A percentile compares a stretch with the other conserved stretches of the same genome.
These are phyloP conservation scores for Trachelus iudaicus DNA, from an alignment of 2,888 invertebrate species.

Conservation along the genomic window DNA sequence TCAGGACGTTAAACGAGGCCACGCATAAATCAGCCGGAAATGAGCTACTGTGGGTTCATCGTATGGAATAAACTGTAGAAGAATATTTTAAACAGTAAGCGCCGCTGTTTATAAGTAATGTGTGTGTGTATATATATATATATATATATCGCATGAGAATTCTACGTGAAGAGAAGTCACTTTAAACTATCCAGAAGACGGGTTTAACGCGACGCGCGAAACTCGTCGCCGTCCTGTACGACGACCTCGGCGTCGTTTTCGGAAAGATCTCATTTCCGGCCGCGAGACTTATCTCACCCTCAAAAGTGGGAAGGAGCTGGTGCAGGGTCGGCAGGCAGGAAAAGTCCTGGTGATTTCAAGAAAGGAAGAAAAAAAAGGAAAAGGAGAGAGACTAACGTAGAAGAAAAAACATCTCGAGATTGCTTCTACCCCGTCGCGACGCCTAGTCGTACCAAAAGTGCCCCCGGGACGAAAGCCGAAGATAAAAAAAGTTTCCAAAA, in stretches of 20 bases:
- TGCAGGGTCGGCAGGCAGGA: slow-evolving; percentile 3
- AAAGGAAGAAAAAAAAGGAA: background rate
- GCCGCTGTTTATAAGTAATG: too few species aligned
- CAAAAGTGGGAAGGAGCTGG: background rate
- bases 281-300: slow-evolving; percentile 22
- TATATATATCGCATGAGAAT: too few species aligned
- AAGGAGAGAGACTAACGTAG: background rate
- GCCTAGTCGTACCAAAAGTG: background rate
- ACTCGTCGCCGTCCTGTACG: background rate
- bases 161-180: background rate
- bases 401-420: background rate
- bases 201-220: background rate
- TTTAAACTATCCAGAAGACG: background rate
- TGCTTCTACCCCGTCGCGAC: background rate
- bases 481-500: background rate
- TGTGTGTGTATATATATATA: too few species aligned
- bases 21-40: background rate
- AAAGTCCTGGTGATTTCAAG: slow-evolving; percentile 21
- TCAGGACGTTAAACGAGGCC: background rate
- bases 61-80: background rate
- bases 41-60: background rate
- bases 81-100: background rate
- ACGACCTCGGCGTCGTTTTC: slow-evolving; percentile 23
- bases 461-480: background rate
- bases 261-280: slow-evolving; percentile 38